These are phyloP conservation scores for Trichonephila clavata DNA, from an alignment of 1,140 invertebrate species.

Conservation along the genomic window DNA sequence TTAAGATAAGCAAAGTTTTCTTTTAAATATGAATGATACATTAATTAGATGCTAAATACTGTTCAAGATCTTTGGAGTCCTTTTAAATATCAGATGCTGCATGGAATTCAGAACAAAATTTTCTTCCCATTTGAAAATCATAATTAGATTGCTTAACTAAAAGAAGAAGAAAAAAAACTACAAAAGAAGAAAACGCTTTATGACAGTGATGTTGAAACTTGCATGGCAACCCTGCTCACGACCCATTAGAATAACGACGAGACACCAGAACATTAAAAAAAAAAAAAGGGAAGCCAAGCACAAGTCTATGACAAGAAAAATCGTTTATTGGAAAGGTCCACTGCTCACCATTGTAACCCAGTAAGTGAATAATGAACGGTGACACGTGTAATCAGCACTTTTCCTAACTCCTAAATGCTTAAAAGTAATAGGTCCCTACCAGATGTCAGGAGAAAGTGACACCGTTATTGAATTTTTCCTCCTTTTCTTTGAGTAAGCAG, in stretches of 20 bases:
- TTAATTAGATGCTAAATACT: background rate
- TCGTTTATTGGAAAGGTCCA: conserved; percentile 70
- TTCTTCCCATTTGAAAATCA: background rate
- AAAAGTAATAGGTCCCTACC: conserved; percentile 68
- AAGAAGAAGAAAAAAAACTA: background rate
- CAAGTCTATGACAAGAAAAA: conserved; percentile 67
- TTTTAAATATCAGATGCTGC: background rate
- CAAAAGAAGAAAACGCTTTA: background rate
- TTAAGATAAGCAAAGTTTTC: too few relatives aligned
- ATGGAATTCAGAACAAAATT: background rate
- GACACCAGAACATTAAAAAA: conserved; percentile 14
- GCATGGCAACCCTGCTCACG: background rate
- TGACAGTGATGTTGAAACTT: conserved; percentile 16
- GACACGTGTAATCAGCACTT: conserved; percentile 73
- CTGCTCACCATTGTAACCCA: conserved; percentile 56
- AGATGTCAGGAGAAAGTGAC: conserved; percentile 53
- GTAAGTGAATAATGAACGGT: conserved; percentile 73
- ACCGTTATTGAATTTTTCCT: conserved; percentile 63
- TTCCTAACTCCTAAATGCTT: conserved; percentile 61
- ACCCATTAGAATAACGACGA: conserved; percentile 65
- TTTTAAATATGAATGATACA: too few relatives aligned
- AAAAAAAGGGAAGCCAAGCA: conserved; percentile 28
- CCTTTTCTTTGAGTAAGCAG: background rate
- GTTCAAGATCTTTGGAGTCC: background rate
- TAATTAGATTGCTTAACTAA: background rate